A percentile compares a stretch with the other conserved stretches of the same genome.
Evolutionary conservation across 2,888 invertebrate species (phyloP).

Genomic region (Tetragnatha montana): DNA sequence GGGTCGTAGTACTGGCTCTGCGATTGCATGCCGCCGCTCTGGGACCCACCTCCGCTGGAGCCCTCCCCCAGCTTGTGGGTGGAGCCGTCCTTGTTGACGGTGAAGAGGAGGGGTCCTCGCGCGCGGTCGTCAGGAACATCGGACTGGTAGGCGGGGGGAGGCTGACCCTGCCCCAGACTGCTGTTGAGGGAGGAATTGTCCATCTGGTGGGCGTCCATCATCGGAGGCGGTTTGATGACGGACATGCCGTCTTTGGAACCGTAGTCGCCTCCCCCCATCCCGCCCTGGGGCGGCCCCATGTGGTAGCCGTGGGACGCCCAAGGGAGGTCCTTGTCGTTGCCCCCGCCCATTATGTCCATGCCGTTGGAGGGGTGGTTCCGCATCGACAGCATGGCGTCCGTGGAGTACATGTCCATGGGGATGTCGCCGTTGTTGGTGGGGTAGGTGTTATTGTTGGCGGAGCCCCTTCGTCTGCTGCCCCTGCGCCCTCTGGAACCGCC

Average conservation of each 20-base stretch:
- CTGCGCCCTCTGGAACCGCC: slow-evolving; percentile 63
- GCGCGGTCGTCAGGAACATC: slow-evolving; percentile 64
- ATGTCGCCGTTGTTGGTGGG: slow-evolving; percentile 56
- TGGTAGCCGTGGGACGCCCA: slow-evolving; percentile 66
- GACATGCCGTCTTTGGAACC: slow-evolving; percentile 64
- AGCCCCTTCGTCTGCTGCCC: slow-evolving; percentile 57
- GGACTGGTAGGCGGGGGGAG: slow-evolving; percentile 52
- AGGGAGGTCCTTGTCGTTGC: slow-evolving; percentile 52
- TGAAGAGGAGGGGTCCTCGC: slow-evolving; percentile 64
- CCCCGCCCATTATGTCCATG: slow-evolving; percentile 52
- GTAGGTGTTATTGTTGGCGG: slow-evolving; percentile 47
- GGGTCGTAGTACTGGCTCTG: slow-evolving; percentile 68
- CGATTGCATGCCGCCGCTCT: slow-evolving; percentile 8
- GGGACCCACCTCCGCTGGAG: slow-evolving; percentile 13
- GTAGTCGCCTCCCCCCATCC: slow-evolving; percentile 43
- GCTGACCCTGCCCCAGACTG: slow-evolving; percentile 47
- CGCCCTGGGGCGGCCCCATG: slow-evolving; percentile 61
- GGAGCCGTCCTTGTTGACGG: slow-evolving; percentile 69
- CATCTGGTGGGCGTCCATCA: slow-evolving; percentile 66
- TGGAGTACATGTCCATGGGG: slow-evolving; percentile 65
- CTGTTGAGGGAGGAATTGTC: slow-evolving; percentile 56
- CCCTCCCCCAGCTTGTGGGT: slow-evolving; percentile 60
- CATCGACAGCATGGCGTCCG: slow-evolving; percentile 63
- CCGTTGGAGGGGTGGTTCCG: slow-evolving; percentile 65
- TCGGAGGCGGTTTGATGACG: slow-evolving; percentile 62